Evolutionary conservation across 2,113 vertebrate genomes (phyloP).

Genomic region (Capricornis sumatraensis): DNA sequence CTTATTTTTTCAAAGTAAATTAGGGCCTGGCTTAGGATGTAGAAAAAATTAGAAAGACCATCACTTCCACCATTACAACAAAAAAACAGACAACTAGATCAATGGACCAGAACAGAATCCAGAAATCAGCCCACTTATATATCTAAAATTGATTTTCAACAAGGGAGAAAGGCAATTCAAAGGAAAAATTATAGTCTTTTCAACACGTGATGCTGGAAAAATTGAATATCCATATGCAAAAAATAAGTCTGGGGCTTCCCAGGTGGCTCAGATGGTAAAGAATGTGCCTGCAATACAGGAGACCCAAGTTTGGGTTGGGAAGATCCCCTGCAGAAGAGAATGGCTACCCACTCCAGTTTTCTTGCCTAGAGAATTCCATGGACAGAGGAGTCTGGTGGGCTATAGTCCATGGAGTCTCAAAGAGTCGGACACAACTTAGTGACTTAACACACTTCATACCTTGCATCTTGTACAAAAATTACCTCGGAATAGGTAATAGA

Average conservation of each 20-base stretch:
- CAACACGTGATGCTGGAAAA: background rate
- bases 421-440: background rate
- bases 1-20: background rate
- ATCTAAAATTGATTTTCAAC: background rate
- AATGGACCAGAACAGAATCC: background rate
- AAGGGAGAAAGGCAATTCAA: background rate
- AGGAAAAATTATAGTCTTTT: background rate
- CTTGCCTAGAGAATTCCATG: background rate
- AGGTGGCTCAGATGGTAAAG: background rate
- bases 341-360: background rate
- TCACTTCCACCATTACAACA: background rate
- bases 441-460: background rate
- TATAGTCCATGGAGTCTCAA: background rate
- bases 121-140: background rate
- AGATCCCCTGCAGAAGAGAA: background rate
- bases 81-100: background rate
- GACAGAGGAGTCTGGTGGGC: background rate
- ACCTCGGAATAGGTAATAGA: background rate
- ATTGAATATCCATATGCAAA: background rate
- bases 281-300: background rate
- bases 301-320: background rate
- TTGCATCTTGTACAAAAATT: background rate
- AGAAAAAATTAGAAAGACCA: background rate
- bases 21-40: background rate
- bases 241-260: background rate